Conservation (phyloP, 1,140 invertebrate species). For the Daktulosphaira vitifoliae region DNA sequence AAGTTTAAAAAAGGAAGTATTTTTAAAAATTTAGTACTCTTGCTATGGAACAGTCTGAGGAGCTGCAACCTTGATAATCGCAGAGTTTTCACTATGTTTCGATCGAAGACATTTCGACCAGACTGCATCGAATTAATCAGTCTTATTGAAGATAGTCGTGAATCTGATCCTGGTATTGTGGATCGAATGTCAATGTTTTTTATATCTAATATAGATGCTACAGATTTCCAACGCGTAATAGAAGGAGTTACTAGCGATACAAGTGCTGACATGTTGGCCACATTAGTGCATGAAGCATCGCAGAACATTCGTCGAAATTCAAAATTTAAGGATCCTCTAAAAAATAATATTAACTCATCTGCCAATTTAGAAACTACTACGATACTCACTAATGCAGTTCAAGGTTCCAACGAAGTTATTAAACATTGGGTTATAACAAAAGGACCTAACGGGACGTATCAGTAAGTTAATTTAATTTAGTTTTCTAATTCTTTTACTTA, state of each 20-base stretch:
- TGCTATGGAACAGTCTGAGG: slow-evolving; percentile 16
- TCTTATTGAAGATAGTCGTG: slow-evolving; percentile 15
- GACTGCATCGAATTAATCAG: slow-evolving; percentile 19
- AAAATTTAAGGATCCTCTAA: neutral
- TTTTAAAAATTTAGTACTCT: slow-evolving; percentile 18
- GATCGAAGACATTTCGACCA: neutral
- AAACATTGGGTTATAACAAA: slow-evolving; percentile 6
- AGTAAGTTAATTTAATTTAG: too few relatives aligned
- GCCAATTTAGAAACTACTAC: neutral
- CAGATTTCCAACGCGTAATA: slow-evolving; percentile 2
- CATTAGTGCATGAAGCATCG: neutral
- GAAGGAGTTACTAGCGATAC: neutral
- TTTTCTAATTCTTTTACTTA: too few relatives aligned
- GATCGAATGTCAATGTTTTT: slow-evolving; percentile 20
- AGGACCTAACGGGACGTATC: slow-evolving; percentile 3
- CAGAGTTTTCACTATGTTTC: neutral
- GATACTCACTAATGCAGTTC: too few relatives aligned
- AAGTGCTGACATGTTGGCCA: neutral
- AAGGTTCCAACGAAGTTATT: too few relatives aligned
- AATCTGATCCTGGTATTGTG: neutral
- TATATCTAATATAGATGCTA: neutral
- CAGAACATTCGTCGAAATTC: neutral
- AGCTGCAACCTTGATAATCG: neutral
- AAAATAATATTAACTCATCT: neutral
- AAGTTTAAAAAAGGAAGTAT: slow-evolving; percentile 27